Percentiles rank a stretch among this genome's conserved stretches.
These are phyloP conservation scores for Thripadectes ignobilis DNA, from an alignment of 2,797 vertebrate species.

Conservation along the genomic window DNA sequence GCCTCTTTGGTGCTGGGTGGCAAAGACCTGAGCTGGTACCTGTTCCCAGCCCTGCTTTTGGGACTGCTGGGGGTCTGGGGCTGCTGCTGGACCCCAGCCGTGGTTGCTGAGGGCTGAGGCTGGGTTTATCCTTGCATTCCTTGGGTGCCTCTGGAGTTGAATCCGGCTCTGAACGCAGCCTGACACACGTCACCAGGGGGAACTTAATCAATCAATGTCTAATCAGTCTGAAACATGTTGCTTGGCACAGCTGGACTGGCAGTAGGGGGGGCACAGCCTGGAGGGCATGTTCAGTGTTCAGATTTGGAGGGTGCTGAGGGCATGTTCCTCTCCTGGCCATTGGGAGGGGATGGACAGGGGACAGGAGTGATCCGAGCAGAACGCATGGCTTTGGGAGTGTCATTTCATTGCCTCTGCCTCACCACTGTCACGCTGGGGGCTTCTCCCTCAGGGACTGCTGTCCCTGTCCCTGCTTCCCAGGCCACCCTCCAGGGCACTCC, in stretches of 20 bases:
- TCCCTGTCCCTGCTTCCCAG: background rate
- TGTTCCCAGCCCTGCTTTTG: background rate
- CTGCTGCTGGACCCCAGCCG: background rate
- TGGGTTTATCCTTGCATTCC: background rate
- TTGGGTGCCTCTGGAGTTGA: background rate
- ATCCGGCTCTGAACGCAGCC: rapidly evolving
- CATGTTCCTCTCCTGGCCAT: background rate
- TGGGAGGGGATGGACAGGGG: background rate
- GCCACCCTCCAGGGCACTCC: background rate
- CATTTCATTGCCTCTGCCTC: rapidly evolving
- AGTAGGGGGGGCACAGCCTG: background rate
- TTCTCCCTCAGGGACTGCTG: background rate
- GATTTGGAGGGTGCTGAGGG: background rate
- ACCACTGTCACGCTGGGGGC: rapidly evolving
- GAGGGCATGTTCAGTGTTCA: background rate
- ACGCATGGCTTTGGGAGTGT: rapidly evolving
- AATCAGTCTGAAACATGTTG: background rate
- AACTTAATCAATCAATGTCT: background rate
- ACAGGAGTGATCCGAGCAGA: rapidly evolving
- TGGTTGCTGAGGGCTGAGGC: background rate
- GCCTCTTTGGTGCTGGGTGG: background rate
- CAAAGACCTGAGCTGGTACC: background rate
- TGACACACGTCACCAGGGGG: background rate
- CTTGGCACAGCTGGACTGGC: background rate
- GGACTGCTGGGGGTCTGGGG: background rate